A percentile compares a stretch with the other conserved stretches of the same genome.
Conservation (phyloP, 2,888 invertebrate species). For the Epistrophe eligans region DNA sequence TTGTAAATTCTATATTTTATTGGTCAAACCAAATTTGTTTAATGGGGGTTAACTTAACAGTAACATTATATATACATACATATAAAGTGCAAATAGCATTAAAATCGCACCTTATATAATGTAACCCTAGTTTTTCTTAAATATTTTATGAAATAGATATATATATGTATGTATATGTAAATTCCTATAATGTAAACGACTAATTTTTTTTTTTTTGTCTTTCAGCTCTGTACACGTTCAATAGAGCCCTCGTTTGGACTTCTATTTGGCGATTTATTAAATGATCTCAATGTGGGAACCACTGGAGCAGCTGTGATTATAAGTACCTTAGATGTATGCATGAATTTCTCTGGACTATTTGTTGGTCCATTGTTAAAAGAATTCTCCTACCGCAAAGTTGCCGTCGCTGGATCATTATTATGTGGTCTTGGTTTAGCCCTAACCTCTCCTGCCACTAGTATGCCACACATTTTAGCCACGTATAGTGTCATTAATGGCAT, state of each 20-base stretch:
- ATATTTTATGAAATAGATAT: too few relatives aligned
- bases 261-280: constrained; percentile 90
- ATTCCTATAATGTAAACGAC: too few relatives aligned
- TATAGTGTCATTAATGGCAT: constrained; percentile 91
- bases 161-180: too few relatives aligned
- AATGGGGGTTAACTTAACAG: too few relatives aligned
- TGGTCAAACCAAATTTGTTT: too few relatives aligned
- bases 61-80: too few relatives aligned
- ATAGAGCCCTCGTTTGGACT: constrained; percentile 92
- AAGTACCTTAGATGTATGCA: constrained; percentile 90
- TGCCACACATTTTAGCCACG: constrained; percentile 89
- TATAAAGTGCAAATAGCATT: too few relatives aligned
- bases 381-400: constrained; percentile 90
- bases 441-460: constrained; percentile 89
- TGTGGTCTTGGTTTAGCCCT: constrained; percentile 88
- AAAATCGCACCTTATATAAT: too few relatives aligned
- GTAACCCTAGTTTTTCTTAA: too few relatives aligned
- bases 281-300: constrained; percentile 89
- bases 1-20: too few relatives aligned
- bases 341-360: constrained; percentile 91
- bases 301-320: constrained; percentile 91
- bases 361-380: constrained; percentile 91
- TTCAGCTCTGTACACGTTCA: constrained; percentile 91
- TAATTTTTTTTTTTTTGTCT: constrained; percentile 77
- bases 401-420: constrained; percentile 87